These are phyloP conservation scores for Peromyscus attwateri DNA, from an alignment of 2,797 vertebrate genomes.

Conservation along the genomic window DNA sequence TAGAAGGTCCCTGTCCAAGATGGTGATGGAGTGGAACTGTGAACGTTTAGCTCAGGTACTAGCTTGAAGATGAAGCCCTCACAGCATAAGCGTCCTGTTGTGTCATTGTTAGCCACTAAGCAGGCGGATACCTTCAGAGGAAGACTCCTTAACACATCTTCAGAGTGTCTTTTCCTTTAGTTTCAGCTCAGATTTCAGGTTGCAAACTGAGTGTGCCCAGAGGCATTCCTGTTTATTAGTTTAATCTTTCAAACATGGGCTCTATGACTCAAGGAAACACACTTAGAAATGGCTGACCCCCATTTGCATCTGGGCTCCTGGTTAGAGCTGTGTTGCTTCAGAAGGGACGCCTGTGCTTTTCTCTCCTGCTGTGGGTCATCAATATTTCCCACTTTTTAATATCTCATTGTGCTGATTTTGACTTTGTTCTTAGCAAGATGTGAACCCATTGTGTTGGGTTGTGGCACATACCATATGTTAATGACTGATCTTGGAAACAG, in stretches of 20 bases:
- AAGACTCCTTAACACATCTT: too few relatives aligned
- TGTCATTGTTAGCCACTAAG: neutral
- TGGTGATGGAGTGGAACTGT: neutral
- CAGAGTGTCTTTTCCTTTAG: neutral
- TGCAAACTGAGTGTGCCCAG: neutral
- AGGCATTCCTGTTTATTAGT: neutral
- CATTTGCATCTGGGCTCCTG: neutral
- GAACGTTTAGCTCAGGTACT: neutral
- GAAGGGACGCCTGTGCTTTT: neutral
- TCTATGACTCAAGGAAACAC: neutral
- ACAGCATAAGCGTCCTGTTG: neutral
- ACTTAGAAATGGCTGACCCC: neutral
- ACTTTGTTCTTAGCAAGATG: neutral
- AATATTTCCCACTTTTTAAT: neutral
- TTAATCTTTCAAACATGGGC: neutral
- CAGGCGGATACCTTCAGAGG: neutral
- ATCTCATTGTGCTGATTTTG: neutral
- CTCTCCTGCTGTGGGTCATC: neutral
- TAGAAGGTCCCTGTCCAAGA: neutral
- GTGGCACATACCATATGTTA: neutral
- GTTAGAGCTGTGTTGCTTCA: neutral
- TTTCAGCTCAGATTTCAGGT: neutral
- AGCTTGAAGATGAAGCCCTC: neutral
- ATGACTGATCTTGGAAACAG: neutral
- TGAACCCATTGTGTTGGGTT: neutral